Base-by-base conservation (phyloP, 2,113 vertebrate species). In the Oophaga pumilio region DNA sequence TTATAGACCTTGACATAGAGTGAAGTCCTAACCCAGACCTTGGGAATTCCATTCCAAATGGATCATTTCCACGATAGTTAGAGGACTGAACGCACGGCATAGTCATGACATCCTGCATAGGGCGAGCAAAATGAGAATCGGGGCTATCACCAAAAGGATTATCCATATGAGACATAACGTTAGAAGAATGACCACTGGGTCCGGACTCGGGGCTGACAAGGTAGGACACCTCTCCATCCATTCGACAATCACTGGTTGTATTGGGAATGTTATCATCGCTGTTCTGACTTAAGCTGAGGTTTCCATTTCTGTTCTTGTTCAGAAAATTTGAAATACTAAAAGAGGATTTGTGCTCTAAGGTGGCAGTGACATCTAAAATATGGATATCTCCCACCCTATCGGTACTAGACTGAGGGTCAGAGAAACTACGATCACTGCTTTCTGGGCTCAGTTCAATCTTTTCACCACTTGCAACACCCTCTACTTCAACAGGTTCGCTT, bases 371-470 rank as follows among this genome's bases (percentile, higher is more conserved):
- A 87, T 97, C 96, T 88, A 97, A 94, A 22, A 98, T 97, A 71
- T 97, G 96, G 86, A 95, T 94, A 89, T 96, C 95, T 6, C 94
- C 94, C 13, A 95, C 94, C 82, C 95, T 92, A 82, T 98, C 97
- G 0, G 96, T 95, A 90, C 94, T 95, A 64, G 97, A 96, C 91
- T 97, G 98, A 0, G 97, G 96, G 79, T 99, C 97, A 0, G 95
- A 97, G 88, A 97, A 97, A 91, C 97, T 98, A 20, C 96, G 96
- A 62, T 99, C 98, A 0, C 98, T 99, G 92, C 97, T 97, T 89
- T 98, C 97, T 0, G 98, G 97, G 90, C 98, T 99, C 90, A 98
- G 95, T 90, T 98, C 97, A 59, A 97, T 96, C 91, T 99, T 99
- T 91, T 98, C 97, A 0, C 96, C 95, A 0, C 91, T 94, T 82